Evolutionary conservation across 2,113 vertebrate genomes (phyloP), one percentile per base, ranked within the genome.

Genomic region (Podarcis raffonei): DNA sequence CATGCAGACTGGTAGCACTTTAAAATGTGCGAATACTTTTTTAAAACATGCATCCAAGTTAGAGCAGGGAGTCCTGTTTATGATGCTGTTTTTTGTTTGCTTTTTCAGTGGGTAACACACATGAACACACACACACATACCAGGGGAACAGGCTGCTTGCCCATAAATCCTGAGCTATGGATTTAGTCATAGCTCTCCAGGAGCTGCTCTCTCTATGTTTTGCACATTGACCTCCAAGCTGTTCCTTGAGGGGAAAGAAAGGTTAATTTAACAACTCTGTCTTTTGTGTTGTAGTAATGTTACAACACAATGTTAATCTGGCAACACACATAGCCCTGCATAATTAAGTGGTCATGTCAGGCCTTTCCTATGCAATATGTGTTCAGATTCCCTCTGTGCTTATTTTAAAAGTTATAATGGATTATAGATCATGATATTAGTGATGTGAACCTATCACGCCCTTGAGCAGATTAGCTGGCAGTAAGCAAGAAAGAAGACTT

Each of bases 391-490:
- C 88, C 86, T 95, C 92, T 81, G 91, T 93, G 80, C 93, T 94
- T 90, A 80, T 91, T 96, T 94, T 95, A 89, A 96, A 95, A 96
- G 93, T 87, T 93, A 92, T 90, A 80, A 91, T 91, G 88, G 94
- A 93, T 81, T 89, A 78, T 20, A 93, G 89, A 83, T 83, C 81
- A 86, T 69, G 90, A 90, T 87, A 95, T 53, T 89, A 82, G 89
- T 83, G 84, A 83, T 86, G 75, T 88, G 89, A 81, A 93, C 88
- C 82, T 75, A 3, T 76, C 84, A 86, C 88, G 84, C 37, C 78
- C n/a, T 85, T 77, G 69, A 82, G 66, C 25, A 87, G 18, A 72
- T 90, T 74, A 83, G 57, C 87, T 80, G 83, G 23, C 76, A 79
- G 71, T 84, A 90, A 94, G 83, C 81, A 92, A 53, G 42, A 85